Evolutionary conservation across 2,888 invertebrate genomes (phyloP).

Genomic region (Drosophila multiciliata): DNA sequence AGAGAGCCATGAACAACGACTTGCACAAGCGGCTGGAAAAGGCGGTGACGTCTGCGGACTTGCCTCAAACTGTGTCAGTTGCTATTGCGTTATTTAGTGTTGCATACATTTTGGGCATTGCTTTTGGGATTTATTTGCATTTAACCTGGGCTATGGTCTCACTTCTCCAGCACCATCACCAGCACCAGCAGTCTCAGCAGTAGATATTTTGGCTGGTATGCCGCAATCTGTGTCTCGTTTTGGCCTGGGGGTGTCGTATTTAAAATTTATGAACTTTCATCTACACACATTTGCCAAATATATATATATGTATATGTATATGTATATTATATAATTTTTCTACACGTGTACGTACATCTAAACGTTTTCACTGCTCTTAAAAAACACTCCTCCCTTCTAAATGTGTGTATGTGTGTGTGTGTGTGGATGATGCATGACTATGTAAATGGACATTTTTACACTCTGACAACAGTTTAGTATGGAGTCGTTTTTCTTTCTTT

Average conservation of each 20-base stretch:
- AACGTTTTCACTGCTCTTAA: constrained; percentile 32
- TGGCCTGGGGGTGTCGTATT: constrained; percentile 58
- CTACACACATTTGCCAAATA: constrained; percentile 16
- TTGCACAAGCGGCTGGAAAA: constrained; percentile 27
- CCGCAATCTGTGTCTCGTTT: constrained; percentile 71
- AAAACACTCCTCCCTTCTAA: constrained; percentile 1
- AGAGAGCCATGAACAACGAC: constrained; percentile 63
- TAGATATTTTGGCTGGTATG: constrained; percentile 69
- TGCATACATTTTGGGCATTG: constrained; percentile 61
- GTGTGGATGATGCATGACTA: constrained; percentile 73
- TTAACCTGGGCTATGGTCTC: constrained; percentile 49
- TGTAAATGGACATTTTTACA: constrained; percentile 77
- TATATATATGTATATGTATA: constrained; percentile 9
- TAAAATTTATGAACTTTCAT: constrained; percentile 73
- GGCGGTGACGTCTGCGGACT: constrained; percentile 44
- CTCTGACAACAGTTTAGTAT: constrained; percentile 74
- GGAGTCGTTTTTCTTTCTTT: constrained; percentile 48
- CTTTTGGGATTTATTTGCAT: constrained; percentile 77
- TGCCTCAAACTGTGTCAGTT: constrained; percentile 54
- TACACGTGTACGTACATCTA: constrained; percentile 53
- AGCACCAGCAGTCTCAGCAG: neutral
- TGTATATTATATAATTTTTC: constrained; percentile 57
- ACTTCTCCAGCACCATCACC: constrained; percentile 4
- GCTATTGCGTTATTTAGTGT: constrained; percentile 60
- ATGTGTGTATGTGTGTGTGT: constrained; percentile 6